phyloP scores from a whole-genome alignment of 2,888 invertebrate genomes.

The Saturnia pavonia region DNA sequence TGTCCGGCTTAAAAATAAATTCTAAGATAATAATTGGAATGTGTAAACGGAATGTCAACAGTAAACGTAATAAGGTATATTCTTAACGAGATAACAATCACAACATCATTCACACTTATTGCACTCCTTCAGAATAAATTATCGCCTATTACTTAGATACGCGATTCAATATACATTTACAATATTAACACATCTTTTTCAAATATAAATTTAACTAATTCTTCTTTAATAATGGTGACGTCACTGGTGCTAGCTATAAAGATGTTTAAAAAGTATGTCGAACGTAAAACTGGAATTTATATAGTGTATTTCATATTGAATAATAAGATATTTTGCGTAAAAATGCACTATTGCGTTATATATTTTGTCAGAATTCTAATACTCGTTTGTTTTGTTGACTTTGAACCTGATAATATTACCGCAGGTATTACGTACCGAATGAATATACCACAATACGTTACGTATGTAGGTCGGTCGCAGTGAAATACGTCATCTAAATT shows the following conservation, averaged over 20 bases:
- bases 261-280: constrained; percentile 51
- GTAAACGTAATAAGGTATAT: constrained; percentile 58
- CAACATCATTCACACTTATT: constrained; percentile 79
- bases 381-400: background rate
- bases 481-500: constrained; percentile 49
- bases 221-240: constrained; percentile 56
- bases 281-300: constrained; percentile 56
- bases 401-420: background rate
- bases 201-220: constrained; percentile 79
- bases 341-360: background rate
- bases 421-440: background rate
- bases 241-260: constrained; percentile 52
- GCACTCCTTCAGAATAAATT: constrained; percentile 79
- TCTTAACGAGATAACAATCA: constrained; percentile 73
- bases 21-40: constrained; percentile 52
- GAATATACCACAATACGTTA: constrained; percentile 17
- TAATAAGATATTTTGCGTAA: background rate
- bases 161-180: constrained; percentile 78
- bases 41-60: constrained; percentile 71
- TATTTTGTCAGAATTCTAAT: background rate
- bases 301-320: constrained; percentile 45
- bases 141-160: constrained; percentile 70
- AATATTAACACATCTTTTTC: constrained; percentile 78
- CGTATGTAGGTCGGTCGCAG: constrained; percentile 11
- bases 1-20: constrained; percentile 14